A percentile compares a stretch with the other conserved stretches of the same genome.
Conservation (phyloP, 2,888 invertebrate species). For the Callyntrura guangdongensis region DNA sequence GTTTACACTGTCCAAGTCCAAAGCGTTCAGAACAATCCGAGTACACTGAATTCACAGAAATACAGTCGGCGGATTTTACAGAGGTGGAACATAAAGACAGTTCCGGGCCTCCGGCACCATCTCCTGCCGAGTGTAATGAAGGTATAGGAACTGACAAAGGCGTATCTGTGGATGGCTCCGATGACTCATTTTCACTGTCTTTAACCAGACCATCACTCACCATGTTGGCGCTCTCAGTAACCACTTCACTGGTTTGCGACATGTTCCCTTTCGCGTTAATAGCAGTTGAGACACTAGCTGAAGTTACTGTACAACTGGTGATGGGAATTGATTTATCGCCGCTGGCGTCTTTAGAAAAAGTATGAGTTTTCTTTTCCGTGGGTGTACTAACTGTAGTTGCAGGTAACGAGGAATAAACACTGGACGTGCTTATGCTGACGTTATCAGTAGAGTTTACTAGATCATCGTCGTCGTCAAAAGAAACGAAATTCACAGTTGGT, state of each 20-base stretch:
- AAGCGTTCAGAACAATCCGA: slow-evolving; percentile 82
- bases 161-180: slow-evolving; percentile 58
- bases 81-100: slow-evolving; percentile 77
- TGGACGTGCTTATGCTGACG: slow-evolving; percentile 41
- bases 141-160: slow-evolving; percentile 1
- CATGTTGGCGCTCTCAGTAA: not conserved
- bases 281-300: not conserved
- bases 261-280: slow-evolving; percentile 36
- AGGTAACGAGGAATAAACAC: slow-evolving; percentile 87
- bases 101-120: slow-evolving; percentile 37
- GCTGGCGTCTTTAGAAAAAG: slow-evolving; percentile 19
- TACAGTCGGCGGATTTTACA: slow-evolving; percentile 79
- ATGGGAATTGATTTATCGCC: not conserved
- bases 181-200: slow-evolving; percentile 73
- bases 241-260: slow-evolving; percentile 24
- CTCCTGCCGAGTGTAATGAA: not conserved
- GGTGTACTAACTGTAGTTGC: slow-evolving; percentile 89
- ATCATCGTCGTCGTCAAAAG: slow-evolving; percentile 89
- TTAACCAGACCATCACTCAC: slow-evolving; percentile 31
- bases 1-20: slow-evolving; percentile 79
- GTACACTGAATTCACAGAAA: slow-evolving; percentile 81
- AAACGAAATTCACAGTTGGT: slow-evolving; percentile 89
- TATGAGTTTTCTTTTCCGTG: slow-evolving; percentile 73
- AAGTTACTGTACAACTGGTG: not conserved
- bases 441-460: slow-evolving; percentile 51